Evolutionary conservation across 2,888 invertebrate species (phyloP).

Genomic region (Cepaea hortensis): DNA sequence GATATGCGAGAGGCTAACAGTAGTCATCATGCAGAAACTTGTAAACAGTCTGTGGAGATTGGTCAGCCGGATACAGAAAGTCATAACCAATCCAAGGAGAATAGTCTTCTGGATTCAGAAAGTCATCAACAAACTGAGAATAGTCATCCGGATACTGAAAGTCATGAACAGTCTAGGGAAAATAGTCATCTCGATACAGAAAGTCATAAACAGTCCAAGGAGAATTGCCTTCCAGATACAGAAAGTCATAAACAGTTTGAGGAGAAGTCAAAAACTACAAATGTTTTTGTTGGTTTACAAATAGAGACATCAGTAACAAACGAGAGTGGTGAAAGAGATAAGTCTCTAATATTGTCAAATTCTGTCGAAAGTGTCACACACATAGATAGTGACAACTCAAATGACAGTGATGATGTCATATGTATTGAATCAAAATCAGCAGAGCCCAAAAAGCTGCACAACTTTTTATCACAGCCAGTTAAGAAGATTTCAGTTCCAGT

Average conservation of each 20-base stretch:
- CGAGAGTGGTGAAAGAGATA: neutral
- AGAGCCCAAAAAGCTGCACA: conserved; percentile 31
- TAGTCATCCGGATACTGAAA: neutral
- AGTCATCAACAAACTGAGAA: neutral
- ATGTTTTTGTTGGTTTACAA: neutral
- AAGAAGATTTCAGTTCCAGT: neutral
- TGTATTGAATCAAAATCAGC: conserved; percentile 46
- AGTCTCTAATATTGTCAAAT: neutral
- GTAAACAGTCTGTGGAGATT: neutral
- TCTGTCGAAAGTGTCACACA: neutral
- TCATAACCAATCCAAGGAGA: too few relatives aligned
- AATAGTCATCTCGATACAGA: too few relatives aligned
- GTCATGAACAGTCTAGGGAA: neutral
- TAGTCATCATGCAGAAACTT: neutral
- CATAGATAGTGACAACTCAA: conserved; percentile 32
- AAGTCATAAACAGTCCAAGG: too few relatives aligned
- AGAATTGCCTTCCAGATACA: neutral
- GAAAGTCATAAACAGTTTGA: neutral
- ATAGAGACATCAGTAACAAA: neutral
- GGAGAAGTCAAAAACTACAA: neutral
- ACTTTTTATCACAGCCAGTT: conserved; percentile 29
- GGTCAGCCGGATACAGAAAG: too few relatives aligned
- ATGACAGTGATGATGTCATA: conserved; percentile 47
- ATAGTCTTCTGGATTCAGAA: too few relatives aligned
- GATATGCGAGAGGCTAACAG: neutral